Percentiles rank a stretch among this genome's conserved stretches.
phyloP scores from a whole-genome alignment of 2,888 invertebrate species.

The Ligdia adustata region DNA sequence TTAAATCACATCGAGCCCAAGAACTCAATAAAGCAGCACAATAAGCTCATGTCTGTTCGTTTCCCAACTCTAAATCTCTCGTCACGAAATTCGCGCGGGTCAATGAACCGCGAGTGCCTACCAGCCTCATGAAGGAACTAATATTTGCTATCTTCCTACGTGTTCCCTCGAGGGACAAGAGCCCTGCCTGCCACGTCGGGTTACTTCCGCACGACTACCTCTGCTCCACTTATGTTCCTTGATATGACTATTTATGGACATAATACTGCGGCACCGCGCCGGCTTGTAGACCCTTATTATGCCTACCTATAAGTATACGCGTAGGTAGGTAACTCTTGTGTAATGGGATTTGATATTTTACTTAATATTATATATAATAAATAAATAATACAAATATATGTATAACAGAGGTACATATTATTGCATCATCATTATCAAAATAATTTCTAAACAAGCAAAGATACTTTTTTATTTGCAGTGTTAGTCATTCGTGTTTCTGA shows the following conservation, averaged over 20 bases:
- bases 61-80: conserved; percentile 22
- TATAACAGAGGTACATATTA: background rate
- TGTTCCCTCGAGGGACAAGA: conserved; percentile 68
- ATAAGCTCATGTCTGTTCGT: conserved; percentile 17
- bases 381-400: background rate
- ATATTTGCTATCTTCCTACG: conserved; percentile 76
- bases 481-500: conserved; percentile 33
- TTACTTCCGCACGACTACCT: conserved; percentile 70
- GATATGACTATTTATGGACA: conserved; percentile 30
- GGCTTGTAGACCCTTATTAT: background rate
- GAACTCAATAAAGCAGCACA: conserved; percentile 4
- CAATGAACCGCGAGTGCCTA: conserved; percentile 69
- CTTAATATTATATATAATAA: too few relatives aligned
- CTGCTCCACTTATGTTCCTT: conserved; percentile 39
- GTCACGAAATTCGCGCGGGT: conserved; percentile 67
- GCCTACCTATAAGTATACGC: background rate
- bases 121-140: conserved; percentile 67
- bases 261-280: conserved; percentile 1
- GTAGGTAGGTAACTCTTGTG: background rate
- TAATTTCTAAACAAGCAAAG: background rate
- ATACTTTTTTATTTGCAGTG: conserved; percentile 5
- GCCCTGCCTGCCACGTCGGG: conserved; percentile 58
- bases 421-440: background rate
- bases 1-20: background rate
- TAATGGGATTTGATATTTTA: background rate